A percentile compares a stretch with the other conserved stretches of the same genome.
phyloP scores from a whole-genome alignment of 2,113 vertebrate genomes.

The Rhinopithecus roxellana region DNA sequence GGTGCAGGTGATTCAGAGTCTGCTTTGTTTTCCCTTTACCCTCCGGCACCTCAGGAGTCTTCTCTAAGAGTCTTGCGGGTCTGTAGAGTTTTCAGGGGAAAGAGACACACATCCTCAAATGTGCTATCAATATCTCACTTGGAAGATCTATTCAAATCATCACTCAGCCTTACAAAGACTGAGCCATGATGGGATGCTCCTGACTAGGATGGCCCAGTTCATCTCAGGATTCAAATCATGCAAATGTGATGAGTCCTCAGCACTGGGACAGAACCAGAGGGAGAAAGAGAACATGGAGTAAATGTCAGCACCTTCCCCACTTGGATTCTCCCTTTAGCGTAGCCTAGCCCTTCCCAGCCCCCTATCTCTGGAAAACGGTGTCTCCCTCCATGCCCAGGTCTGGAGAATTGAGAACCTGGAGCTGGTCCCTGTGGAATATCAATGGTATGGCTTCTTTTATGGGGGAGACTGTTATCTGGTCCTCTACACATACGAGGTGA shows the following conservation, averaged over 20 bases:
- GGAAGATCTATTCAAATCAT: slow-evolving; percentile 16
- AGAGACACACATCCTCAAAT: background rate
- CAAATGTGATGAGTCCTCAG: background rate
- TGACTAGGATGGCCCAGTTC: background rate
- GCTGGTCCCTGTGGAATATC: slow-evolving; percentile 84
- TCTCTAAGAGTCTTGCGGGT: background rate
- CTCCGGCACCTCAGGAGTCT: background rate
- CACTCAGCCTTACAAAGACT: background rate
- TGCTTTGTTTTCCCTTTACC: background rate
- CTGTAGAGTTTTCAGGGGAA: background rate
- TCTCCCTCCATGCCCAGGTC: slow-evolving; percentile 80
- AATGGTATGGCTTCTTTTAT: slow-evolving; percentile 89
- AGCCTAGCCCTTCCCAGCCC: background rate
- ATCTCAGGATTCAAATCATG: slow-evolving; percentile 40
- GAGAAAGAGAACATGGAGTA: background rate
- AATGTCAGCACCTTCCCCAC: background rate
- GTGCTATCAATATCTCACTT: background rate
- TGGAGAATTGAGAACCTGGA: slow-evolving; percentile 93
- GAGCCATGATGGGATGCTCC: background rate
- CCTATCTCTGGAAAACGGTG: background rate
- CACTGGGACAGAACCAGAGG: background rate
- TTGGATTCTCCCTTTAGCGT: background rate
- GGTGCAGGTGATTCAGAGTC: background rate
- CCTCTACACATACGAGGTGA: slow-evolving; percentile 89
- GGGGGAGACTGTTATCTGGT: slow-evolving; percentile 95